phyloP scores from a whole-genome alignment of 2,797 vertebrate genomes.

The Xerus rutilus region DNA sequence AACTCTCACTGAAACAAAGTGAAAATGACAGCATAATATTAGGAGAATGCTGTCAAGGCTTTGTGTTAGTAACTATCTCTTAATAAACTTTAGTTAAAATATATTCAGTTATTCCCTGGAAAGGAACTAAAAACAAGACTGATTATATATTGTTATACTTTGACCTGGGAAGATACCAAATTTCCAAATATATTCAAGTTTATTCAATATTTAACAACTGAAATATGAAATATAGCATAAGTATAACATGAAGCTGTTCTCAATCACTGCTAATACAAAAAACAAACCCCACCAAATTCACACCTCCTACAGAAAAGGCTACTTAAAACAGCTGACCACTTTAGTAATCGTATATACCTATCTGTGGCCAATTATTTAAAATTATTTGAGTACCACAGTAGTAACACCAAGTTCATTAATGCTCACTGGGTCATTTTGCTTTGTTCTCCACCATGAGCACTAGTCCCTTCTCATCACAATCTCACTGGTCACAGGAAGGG shows the following conservation, averaged over 20 bases:
- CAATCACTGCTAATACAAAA: not conserved
- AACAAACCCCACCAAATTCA: not conserved
- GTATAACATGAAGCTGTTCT: not conserved
- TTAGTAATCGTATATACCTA: not conserved
- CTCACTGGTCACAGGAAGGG: not conserved
- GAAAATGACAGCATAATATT: not conserved
- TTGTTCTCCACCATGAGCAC: not conserved
- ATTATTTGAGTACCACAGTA: not conserved
- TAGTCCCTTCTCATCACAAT: not conserved
- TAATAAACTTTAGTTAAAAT: conserved; percentile 33
- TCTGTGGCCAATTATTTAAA: not conserved
- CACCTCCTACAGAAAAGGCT: not conserved
- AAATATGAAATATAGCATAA: too few species aligned
- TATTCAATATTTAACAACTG: not conserved
- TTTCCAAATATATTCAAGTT: conserved; percentile 17
- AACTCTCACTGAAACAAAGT: not conserved
- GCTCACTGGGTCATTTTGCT: not conserved
- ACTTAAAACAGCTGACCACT: not conserved
- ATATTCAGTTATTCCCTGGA: not conserved
- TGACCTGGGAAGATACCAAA: not conserved
- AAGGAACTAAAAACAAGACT: conserved; percentile 28
- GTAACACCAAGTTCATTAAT: not conserved
- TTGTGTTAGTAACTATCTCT: not conserved
- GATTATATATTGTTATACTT: not conserved
- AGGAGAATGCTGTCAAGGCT: conserved; percentile 19